A percentile compares a stretch with the other conserved stretches of the same genome.
Evolutionary conservation across 2,797 vertebrate species (phyloP).

Genomic region (Myiotriccus ornatus): DNA sequence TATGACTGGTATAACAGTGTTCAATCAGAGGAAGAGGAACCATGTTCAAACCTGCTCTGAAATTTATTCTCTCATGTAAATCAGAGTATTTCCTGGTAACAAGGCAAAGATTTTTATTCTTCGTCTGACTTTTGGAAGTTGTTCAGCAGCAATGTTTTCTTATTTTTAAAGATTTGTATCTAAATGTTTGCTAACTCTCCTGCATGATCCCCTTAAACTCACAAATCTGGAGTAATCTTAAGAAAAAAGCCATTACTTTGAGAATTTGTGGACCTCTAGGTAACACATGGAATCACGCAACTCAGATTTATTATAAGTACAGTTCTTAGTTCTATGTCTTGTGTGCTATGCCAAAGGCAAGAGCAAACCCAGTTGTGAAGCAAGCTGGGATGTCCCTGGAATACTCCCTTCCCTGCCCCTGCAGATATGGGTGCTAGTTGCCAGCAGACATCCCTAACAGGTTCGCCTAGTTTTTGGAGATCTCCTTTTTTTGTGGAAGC

Average conservation of each 20-base stretch:
- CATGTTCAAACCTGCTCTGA: not conserved
- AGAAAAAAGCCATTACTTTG: not conserved
- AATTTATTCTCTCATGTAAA: not conserved
- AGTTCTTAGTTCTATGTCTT: not conserved
- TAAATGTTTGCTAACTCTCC: not conserved
- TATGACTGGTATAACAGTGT: not conserved
- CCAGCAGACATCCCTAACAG: not conserved
- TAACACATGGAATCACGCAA: not conserved
- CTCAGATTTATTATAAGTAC: not conserved
- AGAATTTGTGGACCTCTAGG: not conserved
- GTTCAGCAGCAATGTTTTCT: not conserved
- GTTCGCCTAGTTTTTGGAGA: not conserved
- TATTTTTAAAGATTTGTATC: not conserved
- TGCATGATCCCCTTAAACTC: not conserved
- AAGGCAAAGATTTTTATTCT: not conserved
- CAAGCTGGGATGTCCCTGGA: not conserved
- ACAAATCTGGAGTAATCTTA: not conserved
- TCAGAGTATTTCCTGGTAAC: not conserved
- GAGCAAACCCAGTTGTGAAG: not conserved
- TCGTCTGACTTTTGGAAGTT: not conserved
- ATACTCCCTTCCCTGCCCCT: not conserved
- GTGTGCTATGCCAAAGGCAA: not conserved
- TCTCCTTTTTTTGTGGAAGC: not conserved
- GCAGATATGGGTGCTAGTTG: not conserved
- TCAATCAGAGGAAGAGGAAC: not conserved